A percentile compares a stretch with the other conserved stretches of the same genome.
Evolutionary conservation across 1,140 invertebrate species (phyloP).

Genomic region (Drosophila biarmipes): DNA sequence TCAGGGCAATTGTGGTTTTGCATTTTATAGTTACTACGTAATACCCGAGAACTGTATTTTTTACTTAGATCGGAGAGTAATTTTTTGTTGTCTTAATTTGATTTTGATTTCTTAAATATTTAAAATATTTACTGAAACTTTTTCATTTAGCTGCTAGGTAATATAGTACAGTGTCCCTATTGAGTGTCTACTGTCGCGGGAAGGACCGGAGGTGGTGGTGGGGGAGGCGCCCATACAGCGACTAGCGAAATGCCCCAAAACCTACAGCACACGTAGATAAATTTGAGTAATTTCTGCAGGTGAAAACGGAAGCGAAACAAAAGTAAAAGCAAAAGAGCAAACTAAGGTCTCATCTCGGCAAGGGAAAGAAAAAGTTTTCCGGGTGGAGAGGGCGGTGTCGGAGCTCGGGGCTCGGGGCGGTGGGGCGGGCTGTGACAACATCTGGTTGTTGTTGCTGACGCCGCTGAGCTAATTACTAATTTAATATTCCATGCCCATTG

Average conservation of each 20-base stretch:
- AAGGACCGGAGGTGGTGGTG: background rate
- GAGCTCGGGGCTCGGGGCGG: background rate
- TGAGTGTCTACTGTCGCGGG: background rate
- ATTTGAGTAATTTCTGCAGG: constrained; percentile 61
- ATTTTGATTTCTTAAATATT: too few relatives aligned
- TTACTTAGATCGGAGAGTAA: too few relatives aligned
- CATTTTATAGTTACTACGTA: too few relatives aligned
- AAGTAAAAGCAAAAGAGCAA: constrained; percentile 62
- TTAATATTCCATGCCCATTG: constrained; percentile 50
- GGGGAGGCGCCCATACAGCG: constrained; percentile 32
- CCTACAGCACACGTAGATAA: constrained; percentile 52
- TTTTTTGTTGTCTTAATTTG: too few relatives aligned
- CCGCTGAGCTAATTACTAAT: constrained; percentile 46
- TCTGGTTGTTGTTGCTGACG: constrained; percentile 35
- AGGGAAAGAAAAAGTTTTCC: constrained; percentile 28
- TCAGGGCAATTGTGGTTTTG: too few relatives aligned
- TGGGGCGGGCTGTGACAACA: constrained; percentile 30
- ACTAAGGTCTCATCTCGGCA: constrained; percentile 39
- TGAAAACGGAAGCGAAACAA: constrained; percentile 55
- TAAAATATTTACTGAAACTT: too few relatives aligned
- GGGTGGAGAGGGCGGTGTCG: background rate
- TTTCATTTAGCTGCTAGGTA: too few relatives aligned
- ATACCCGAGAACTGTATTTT: too few relatives aligned
- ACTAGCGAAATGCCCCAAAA: constrained; percentile 49
- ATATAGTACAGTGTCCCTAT: background rate